Evolutionary conservation across 2,113 vertebrate species (phyloP).

Genomic region (Rhadina sibilatrix): DNA sequence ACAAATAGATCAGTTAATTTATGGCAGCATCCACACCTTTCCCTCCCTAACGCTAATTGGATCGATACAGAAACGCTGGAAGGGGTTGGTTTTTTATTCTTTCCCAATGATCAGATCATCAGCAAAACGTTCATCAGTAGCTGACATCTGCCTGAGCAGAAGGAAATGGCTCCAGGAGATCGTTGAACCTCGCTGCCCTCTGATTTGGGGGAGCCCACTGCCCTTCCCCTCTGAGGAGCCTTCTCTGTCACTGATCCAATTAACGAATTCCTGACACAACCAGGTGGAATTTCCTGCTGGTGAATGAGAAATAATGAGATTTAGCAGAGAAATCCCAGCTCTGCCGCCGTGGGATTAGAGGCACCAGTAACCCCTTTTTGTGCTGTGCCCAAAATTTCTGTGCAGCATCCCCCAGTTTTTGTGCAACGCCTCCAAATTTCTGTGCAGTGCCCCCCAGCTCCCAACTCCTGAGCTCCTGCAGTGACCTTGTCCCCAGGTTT

Average conservation of each 20-base stretch:
- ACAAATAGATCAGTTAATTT: background rate
- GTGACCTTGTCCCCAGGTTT: background rate
- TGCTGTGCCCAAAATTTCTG: background rate
- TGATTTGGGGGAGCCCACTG: background rate
- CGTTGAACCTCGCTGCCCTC: background rate
- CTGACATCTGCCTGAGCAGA: background rate
- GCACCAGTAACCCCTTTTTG: background rate
- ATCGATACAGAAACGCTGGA: background rate
- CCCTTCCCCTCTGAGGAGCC: background rate
- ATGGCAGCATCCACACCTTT: background rate
- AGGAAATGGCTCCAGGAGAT: background rate
- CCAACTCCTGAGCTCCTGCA: background rate
- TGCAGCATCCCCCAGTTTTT: too few species aligned
- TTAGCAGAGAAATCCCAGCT: background rate
- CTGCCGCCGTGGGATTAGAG: fast-evolving
- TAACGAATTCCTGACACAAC: background rate
- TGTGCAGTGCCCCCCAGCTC: background rate
- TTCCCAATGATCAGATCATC: background rate
- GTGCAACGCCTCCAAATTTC: too few species aligned
- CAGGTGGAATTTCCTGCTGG: background rate
- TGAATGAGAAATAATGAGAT: background rate
- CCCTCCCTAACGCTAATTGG: background rate
- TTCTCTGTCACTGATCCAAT: background rate
- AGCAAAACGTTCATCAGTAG: background rate
- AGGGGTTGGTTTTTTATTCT: background rate